Evolutionary conservation across 2,113 vertebrate species (phyloP).

Genomic region (Rhinolophus sinicus): DNA sequence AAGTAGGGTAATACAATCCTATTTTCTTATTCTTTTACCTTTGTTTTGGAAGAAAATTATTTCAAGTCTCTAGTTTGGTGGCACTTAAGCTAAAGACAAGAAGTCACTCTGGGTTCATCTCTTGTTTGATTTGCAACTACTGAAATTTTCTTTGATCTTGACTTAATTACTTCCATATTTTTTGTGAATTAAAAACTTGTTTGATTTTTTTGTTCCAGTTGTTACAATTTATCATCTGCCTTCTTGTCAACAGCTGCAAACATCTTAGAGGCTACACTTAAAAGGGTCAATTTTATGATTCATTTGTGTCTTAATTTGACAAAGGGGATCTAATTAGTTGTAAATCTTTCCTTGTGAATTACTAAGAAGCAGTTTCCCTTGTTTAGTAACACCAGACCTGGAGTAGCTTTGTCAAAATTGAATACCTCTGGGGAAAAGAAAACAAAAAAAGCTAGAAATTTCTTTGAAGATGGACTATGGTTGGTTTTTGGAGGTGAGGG

Average conservation of each 20-base stretch:
- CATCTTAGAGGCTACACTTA: constrained; percentile 36
- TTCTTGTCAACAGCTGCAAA: constrained; percentile 54
- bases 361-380: not conserved
- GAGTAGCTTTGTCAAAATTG: constrained; percentile 53
- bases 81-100: not conserved
- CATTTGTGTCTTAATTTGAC: constrained; percentile 61
- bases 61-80: not conserved
- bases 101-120: not conserved
- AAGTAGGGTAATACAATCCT: not conserved
- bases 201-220: constrained; percentile 33
- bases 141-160: constrained; percentile 56
- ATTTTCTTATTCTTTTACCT: not conserved
- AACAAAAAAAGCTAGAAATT: not conserved
- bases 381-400: not conserved
- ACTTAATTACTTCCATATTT: constrained; percentile 44
- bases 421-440: not conserved
- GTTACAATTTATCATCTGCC: constrained; percentile 40
- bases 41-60: not conserved
- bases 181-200: constrained; percentile 25
- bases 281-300: constrained; percentile 62
- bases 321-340: constrained; percentile 52
- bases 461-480: constrained; percentile 10
- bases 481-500: constrained; percentile 8
- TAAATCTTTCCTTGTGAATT: constrained; percentile 51
- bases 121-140: constrained; percentile 25